Conservation (phyloP, 2,113 vertebrate species). For the Coracopsis vasa region DNA sequence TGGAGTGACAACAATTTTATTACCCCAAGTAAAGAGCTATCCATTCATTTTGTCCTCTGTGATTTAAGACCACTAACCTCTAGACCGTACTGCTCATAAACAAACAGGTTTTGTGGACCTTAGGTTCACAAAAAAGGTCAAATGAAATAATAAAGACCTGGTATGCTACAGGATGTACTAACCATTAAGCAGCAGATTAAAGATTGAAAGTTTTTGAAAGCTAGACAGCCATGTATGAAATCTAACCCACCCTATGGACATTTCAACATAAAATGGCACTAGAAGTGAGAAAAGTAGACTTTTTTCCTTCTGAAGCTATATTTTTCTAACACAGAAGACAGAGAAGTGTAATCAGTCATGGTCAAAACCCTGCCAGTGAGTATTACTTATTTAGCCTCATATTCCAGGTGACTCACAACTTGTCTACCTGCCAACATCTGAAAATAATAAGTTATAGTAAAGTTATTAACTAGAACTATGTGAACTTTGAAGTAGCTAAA, state of each 20-base stretch:
- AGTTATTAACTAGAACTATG: slow-evolving; percentile 66
- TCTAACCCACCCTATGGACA: slow-evolving; percentile 15
- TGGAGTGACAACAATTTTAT: slow-evolving; percentile 43
- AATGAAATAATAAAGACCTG: slow-evolving; percentile 63
- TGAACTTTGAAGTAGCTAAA: slow-evolving; percentile 67
- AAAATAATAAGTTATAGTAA: slow-evolving; percentile 70
- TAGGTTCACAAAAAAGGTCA: slow-evolving; percentile 61
- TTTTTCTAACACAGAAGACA: slow-evolving; percentile 64
- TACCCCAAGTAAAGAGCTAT: slow-evolving; percentile 21
- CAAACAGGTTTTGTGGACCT: slow-evolving; percentile 60
- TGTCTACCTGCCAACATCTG: slow-evolving; percentile 68
- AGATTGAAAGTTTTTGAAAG: slow-evolving; percentile 66
- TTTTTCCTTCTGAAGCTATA: slow-evolving; percentile 38
- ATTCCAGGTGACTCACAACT: slow-evolving; percentile 64
- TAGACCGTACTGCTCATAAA: slow-evolving; percentile 21
- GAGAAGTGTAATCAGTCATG: slow-evolving; percentile 55
- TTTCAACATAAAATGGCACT: slow-evolving; percentile 51
- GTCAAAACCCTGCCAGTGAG: slow-evolving; percentile 61
- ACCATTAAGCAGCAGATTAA: slow-evolving; percentile 63
- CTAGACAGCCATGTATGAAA: slow-evolving; percentile 54
- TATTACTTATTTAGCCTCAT: slow-evolving; percentile 66
- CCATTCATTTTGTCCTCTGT: slow-evolving; percentile 31
- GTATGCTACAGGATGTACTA: slow-evolving; percentile 58
- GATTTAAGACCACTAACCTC: slow-evolving; percentile 52
- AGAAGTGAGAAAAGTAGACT: slow-evolving; percentile 61